Conservation (phyloP, 2,113 vertebrate species). For the Stegostoma tigrinum region DNA sequence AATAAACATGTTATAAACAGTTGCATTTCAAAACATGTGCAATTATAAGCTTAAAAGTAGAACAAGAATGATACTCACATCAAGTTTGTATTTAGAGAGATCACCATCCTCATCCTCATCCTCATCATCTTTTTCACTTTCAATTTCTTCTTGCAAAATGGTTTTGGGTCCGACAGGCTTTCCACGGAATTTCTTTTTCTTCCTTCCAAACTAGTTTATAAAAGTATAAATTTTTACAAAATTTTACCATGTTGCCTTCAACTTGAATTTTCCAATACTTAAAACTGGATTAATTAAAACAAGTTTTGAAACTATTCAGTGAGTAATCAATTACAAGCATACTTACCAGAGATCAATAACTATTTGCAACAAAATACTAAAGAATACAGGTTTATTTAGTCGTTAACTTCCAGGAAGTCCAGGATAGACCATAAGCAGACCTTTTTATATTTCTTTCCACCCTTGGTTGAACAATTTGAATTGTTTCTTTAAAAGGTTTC, state of each 20-base stretch:
- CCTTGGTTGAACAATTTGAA: too few relatives aligned
- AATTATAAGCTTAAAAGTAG: not conserved
- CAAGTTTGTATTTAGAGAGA: slow-evolving; percentile 93
- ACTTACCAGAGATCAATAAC: not conserved
- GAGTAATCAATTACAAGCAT: not conserved
- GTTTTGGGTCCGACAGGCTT: slow-evolving; percentile 66
- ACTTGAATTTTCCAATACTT: not conserved
- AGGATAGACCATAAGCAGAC: too few relatives aligned
- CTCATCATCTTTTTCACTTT: slow-evolving; percentile 80
- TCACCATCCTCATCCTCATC: slow-evolving; percentile 88
- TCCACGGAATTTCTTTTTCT: slow-evolving; percentile 94
- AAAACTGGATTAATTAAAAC: not conserved
- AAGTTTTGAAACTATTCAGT: not conserved
- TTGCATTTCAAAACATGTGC: not conserved
- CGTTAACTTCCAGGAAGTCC: too few relatives aligned
- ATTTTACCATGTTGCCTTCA: not conserved
- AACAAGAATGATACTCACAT: slow-evolving; percentile 56
- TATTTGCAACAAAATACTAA: too few relatives aligned
- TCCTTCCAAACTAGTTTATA: slow-evolving; percentile 80
- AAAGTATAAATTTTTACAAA: not conserved
- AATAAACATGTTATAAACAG: not conserved
- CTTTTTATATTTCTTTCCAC: too few relatives aligned
- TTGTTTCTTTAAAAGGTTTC: too few relatives aligned
- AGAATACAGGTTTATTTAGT: too few relatives aligned
- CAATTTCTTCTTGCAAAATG: slow-evolving; percentile 69